A percentile compares a stretch with the other conserved stretches of the same genome.
These are phyloP conservation scores for Agapostemon virescens DNA, from an alignment of 2,888 invertebrate genomes.

Conservation along the genomic window DNA sequence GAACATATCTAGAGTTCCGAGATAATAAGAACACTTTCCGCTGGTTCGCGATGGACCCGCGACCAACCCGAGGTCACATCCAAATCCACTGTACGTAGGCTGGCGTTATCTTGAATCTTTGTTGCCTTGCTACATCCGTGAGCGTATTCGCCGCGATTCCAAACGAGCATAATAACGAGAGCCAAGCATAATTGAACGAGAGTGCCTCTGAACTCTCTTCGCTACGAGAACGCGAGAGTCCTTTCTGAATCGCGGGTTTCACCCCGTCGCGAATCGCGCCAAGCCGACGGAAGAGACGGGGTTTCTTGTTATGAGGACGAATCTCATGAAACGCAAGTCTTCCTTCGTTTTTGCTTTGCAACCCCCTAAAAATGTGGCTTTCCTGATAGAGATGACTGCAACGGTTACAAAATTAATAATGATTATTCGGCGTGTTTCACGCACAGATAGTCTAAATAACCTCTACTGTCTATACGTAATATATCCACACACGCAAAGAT, in stretches of 20 bases:
- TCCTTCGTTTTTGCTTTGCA: too few relatives aligned
- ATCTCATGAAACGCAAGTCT: conserved; percentile 76
- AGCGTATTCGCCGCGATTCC: not conserved
- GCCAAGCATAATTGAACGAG: conserved; percentile 31
- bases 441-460: too few relatives aligned
- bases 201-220: not conserved
- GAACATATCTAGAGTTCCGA: conserved; percentile 63
- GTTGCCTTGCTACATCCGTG: not conserved
- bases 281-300: conserved; percentile 33
- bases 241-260: conserved; percentile 29
- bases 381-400: not conserved
- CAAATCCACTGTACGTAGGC: conserved; percentile 32
- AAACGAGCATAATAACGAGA: conserved; percentile 26
- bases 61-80: conserved; percentile 29
- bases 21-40: conserved; percentile 48
- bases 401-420: not conserved
- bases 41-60: conserved; percentile 20
- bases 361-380: not conserved
- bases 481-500: too few relatives aligned
- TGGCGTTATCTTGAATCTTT: conserved; percentile 17
- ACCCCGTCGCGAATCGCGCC: conserved; percentile 33
- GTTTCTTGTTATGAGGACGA: conserved; percentile 63
- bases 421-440: too few relatives aligned
- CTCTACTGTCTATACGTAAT: too few relatives aligned
- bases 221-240: conserved; percentile 20